phyloP scores from a whole-genome alignment of 1,140 invertebrate species.

The Capitella teleta region DNA sequence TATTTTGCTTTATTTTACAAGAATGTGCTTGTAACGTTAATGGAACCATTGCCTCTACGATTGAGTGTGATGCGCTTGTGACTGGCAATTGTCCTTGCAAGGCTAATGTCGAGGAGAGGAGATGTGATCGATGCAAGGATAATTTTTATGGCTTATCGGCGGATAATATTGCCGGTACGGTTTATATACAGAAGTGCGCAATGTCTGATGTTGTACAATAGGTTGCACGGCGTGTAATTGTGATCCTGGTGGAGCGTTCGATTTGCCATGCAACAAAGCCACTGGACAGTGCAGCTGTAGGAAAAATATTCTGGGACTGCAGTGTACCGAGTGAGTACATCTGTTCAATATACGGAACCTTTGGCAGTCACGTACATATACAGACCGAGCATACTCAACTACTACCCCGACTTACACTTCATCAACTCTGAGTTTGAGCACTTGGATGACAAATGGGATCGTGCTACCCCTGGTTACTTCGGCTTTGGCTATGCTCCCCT shows the following conservation, averaged over 20 bases:
- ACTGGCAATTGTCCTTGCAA: conserved; percentile 48
- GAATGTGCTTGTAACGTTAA: conserved; percentile 7
- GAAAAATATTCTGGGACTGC: conserved; percentile 28
- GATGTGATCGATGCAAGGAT: conserved; percentile 43
- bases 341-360: conserved; percentile 81
- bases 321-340: conserved; percentile 66
- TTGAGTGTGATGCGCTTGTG: conserved; percentile 2
- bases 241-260: conserved; percentile 36
- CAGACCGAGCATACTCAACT: conserved; percentile 3
- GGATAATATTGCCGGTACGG: not conserved
- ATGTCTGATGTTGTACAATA: not conserved
- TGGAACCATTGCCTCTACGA: conserved; percentile 4
- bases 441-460: not conserved
- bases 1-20: conserved; percentile 50
- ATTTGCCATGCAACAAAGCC: conserved; percentile 29
- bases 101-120: conserved; percentile 32
- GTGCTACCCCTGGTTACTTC: not conserved
- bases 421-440: conserved; percentile 10
- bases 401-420: conserved; percentile 10
- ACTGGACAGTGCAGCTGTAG: conserved; percentile 38
- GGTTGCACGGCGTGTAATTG: conserved; percentile 41
- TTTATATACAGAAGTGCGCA: no score
- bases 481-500: conserved; percentile 10
- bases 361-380: not conserved
- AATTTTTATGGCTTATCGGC: conserved; percentile 77